Evolutionary conservation across 2,888 invertebrate species (phyloP).

Genomic region (Sialis fuliginosa): DNA sequence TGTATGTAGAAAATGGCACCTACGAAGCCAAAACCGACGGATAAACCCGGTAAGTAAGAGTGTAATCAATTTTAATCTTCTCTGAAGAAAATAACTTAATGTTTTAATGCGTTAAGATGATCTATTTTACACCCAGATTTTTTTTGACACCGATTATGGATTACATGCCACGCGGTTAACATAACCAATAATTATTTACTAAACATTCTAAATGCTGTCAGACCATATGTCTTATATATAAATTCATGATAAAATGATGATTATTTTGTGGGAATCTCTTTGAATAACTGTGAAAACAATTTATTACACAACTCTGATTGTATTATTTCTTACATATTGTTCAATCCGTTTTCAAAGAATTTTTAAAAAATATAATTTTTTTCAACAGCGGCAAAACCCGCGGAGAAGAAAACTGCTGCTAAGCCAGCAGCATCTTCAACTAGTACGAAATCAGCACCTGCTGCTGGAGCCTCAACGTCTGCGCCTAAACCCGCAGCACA

Average conservation of each 20-base stretch:
- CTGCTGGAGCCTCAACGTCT: conserved; percentile 21
- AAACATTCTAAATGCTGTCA: background rate
- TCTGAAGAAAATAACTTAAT: background rate
- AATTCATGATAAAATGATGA: conserved; percentile 23
- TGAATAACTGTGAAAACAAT: conserved; percentile 22
- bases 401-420: conserved; percentile 30
- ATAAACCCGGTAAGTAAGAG: conserved; percentile 59
- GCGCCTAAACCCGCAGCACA: conserved; percentile 26
- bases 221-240: background rate
- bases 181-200: background rate
- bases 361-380: conserved; percentile 12
- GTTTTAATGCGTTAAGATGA: background rate
- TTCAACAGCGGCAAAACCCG: conserved; percentile 33
- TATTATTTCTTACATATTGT: background rate
- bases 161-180: conserved; percentile 13
- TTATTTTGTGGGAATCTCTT: conserved; percentile 37
- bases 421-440: conserved; percentile 18
- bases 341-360: background rate
- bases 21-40: conserved; percentile 60
- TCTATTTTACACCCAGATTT: background rate
- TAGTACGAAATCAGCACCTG: conserved; percentile 15
- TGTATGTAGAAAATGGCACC: conserved; percentile 55
- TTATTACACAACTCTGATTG: conserved; percentile 14
- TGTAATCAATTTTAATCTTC: conserved; percentile 3
- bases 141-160: background rate